These are phyloP conservation scores for Rousettus leschenaultii DNA, from an alignment of 2,113 vertebrate species.

Conservation along the genomic window DNA sequence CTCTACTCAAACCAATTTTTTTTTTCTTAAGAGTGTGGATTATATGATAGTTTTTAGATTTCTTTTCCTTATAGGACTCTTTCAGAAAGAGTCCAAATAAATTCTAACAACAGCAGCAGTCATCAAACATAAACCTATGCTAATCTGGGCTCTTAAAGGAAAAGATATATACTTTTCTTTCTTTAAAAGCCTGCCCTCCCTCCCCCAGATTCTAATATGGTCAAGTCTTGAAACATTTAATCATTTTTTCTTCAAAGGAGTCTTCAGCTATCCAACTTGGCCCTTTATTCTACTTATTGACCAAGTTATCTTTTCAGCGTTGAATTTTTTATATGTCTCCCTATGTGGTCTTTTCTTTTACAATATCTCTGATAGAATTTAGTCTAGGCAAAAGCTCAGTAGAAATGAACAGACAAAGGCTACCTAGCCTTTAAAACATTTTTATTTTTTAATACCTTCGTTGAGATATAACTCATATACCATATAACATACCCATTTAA, in stretches of 20 bases:
- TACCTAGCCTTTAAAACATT: background rate
- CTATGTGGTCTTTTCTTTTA: conserved; percentile 42
- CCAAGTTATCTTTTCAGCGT: background rate
- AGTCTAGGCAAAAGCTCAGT: background rate
- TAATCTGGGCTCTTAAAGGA: background rate
- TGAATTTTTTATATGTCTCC: conserved; percentile 45
- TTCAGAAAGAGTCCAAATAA: background rate
- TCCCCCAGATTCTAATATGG: background rate
- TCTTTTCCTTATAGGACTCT: background rate
- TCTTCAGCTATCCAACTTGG: background rate
- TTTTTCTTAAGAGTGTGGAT: background rate
- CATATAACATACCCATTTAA: background rate
- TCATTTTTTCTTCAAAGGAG: conserved; percentile 35
- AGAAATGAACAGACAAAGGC: background rate
- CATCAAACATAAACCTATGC: background rate
- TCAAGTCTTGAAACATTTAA: background rate
- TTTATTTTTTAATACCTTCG: conserved; percentile 26
- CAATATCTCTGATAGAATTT: background rate
- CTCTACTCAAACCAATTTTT: background rate
- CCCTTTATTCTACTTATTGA: conserved; percentile 50
- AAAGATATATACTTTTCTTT: background rate
- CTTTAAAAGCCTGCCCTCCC: background rate
- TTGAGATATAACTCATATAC: background rate
- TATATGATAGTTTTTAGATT: background rate
- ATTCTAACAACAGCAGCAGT: background rate